Evolutionary conservation across 2,113 vertebrate genomes (phyloP).

Genomic region (Eira barbara): DNA sequence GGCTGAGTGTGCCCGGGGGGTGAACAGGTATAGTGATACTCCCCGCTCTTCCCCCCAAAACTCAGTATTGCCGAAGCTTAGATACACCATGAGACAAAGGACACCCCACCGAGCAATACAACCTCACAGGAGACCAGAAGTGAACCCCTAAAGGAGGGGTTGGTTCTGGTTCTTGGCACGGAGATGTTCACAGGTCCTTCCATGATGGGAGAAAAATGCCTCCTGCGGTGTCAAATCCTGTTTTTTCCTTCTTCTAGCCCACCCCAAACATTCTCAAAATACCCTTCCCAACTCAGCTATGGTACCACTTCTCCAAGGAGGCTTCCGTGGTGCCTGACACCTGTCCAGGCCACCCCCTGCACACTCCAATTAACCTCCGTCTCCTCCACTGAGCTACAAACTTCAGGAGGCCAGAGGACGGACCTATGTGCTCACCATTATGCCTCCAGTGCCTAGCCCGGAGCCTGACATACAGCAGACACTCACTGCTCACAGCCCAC

Average conservation of each 20-base stretch:
- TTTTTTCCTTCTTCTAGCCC: neutral
- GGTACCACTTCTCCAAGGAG: neutral
- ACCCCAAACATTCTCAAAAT: neutral
- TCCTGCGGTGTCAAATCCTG: neutral
- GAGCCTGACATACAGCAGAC: neutral
- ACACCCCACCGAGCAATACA: neutral
- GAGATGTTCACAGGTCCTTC: neutral
- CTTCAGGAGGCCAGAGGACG: neutral
- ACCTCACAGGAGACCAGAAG: neutral
- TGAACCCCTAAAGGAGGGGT: neutral
- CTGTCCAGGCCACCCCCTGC: neutral
- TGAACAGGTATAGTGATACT: accelerated
- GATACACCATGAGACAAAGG: neutral
- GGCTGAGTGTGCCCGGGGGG: neutral
- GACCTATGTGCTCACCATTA: neutral
- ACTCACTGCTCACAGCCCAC: neutral
- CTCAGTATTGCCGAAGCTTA: no score
- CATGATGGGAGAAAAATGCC: neutral
- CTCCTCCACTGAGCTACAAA: neutral
- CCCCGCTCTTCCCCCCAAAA: accelerated
- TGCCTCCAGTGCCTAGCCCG: neutral
- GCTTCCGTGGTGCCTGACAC: neutral
- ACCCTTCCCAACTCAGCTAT: neutral
- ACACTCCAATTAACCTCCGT: neutral
- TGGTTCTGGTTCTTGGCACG: neutral